Percentiles rank a stretch among this genome's conserved stretches.
phyloP scores from a whole-genome alignment of 2,113 vertebrate species.

The Dipodomys merriami region DNA sequence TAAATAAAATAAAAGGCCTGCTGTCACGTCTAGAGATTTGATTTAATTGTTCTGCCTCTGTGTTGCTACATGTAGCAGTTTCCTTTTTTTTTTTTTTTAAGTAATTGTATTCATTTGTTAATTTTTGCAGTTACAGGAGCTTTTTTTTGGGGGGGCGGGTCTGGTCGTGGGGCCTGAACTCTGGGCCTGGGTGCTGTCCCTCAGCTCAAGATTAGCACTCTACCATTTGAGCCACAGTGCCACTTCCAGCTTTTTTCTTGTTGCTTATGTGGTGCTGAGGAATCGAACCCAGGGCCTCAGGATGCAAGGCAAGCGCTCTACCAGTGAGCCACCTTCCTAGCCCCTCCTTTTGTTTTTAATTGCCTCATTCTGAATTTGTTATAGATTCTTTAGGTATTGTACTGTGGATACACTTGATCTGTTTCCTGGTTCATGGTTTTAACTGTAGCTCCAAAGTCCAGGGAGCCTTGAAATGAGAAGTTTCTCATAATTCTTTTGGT shows the following conservation, averaged over 20 bases:
- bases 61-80: rapidly evolving
- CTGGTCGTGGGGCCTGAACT: too few relatives aligned
- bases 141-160: too few relatives aligned
- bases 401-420: neutral
- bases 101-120: neutral
- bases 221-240: too few relatives aligned
- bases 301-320: too few relatives aligned
- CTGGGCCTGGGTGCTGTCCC: too few relatives aligned
- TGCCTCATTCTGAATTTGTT: rapidly evolving
- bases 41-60: too few relatives aligned
- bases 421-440: neutral
- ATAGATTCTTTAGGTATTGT: rapidly evolving
- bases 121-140: too few relatives aligned
- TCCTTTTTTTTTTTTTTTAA: rapidly evolving
- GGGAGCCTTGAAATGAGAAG: neutral
- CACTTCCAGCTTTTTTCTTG: too few relatives aligned
- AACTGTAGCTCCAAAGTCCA: neutral
- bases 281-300: too few relatives aligned
- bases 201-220: too few relatives aligned
- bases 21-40: rapidly evolving
- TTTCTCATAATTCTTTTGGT: rapidly evolving
- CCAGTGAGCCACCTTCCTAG: too few relatives aligned
- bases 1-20: neutral
- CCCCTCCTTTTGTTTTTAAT: rapidly evolving
- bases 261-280: too few relatives aligned